Base-by-base conservation (phyloP, 2,888 invertebrate species). In the Lingula anatina region DNA sequence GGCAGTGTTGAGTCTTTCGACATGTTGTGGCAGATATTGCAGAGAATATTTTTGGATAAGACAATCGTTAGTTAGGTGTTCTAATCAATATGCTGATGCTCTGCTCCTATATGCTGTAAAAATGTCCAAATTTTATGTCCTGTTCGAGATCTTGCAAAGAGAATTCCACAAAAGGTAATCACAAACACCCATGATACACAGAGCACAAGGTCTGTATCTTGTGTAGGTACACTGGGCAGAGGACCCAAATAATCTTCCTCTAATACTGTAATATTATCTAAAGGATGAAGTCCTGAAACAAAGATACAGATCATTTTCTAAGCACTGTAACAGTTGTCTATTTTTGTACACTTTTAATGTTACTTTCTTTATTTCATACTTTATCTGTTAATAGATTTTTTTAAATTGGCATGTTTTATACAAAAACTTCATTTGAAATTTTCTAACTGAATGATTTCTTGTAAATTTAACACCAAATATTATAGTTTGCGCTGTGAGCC, bases 181-280 rank as follows among this genome's bases (percentile, higher is more conserved):
- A 93, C 88, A 70, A 95, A 94, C 24, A 84, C 60, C 92, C 93
- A 95, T 0, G 94, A 86, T 7, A 91, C 69, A 44, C 87, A 82
- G 36, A 95, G 78, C 64, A 88, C 87, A 68, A 87, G 86, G 76
- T 95, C 94, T 0, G 86, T 84, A 59, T 87, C 87, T 59, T 84
- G 83, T 5, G 85, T 84, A 0, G 88, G 85, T n/a, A 83, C 81
- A 71, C 87, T 87, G 0, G 87, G 83, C 15, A 94, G 83, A 0
- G 94, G 94, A 0, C 91, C 89, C 9, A 58, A 41, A 40, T 60
- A 65, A 51, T 77, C 76, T 3, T 50, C 54, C 5, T 68, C 65
- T 35, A 18, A 27, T 21, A 70, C 54, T 37, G 56, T 58, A 20
- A 68, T 63, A 36, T 9, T 7, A 39, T 9, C 18, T 15, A 7